Base-by-base conservation (phyloP, 2,888 invertebrate species). In the Perdita meconis region DNA sequence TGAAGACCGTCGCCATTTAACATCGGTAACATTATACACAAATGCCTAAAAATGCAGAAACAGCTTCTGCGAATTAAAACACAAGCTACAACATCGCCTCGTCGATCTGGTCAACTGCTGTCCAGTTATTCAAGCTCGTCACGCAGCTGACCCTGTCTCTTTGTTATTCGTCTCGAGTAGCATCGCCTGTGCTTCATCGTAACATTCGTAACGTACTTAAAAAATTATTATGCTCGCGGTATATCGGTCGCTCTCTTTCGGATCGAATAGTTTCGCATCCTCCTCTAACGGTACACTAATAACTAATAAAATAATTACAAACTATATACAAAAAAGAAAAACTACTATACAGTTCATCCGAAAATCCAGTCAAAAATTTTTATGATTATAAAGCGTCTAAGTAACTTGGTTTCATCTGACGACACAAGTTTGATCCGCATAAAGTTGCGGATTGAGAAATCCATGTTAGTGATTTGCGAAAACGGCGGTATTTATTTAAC, bases 81-180 rank as follows among this genome's bases (percentile, higher is more conserved):
- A 70, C 44, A 47, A 55, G 47, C 36, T 53, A 36, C 22, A 69
- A 10, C 30, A 53, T 53, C 36, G 53, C 4, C 26, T 30, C 24
- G 42, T 71, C 57, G 47, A 69, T 72, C 53, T 47, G 71, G 24
- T 70, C 70, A 70, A 73, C 55, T 61, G 34, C 55, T 50, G 36
- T 38, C 40, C 42, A 44, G 56, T 73, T 73, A 73, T 73, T 61
- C 71, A 73, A 22, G 34, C 71, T 71, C 10, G 73, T 70, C 73
- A 73, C 73, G 71, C 56, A 63, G 50, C 56, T 71, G 73, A 71
- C 73, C 71, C 56, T 71, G 60, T 70, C 56, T 71, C 56, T 63
- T 71, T 71, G 22, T 47, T 60, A 73, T 70, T 70, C 71, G 61
- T 34, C 71, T 60, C 60, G 10, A 40, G 68, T 69, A 55, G 40